Percentiles rank a stretch among this genome's conserved stretches.
Conservation (phyloP, 2,797 vertebrate species). For the Brachyrhaphis roseni region DNA sequence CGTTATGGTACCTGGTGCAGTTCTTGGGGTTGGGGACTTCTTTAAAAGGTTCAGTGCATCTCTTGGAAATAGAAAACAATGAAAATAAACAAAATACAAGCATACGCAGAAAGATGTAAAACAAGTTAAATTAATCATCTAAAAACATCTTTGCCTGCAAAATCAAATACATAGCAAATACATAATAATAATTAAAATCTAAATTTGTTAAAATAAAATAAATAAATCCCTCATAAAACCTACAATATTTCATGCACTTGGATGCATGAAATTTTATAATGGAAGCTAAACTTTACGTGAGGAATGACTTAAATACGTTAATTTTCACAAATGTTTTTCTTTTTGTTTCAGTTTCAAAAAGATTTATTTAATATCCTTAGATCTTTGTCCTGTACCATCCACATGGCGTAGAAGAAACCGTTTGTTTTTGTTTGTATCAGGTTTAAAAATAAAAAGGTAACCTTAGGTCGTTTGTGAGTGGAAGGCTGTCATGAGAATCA, state of each 20-base stretch:
- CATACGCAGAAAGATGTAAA: too few species aligned
- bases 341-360: neutral
- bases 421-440: constrained; percentile 18
- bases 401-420: neutral
- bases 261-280: neutral
- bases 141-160: neutral
- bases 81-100: neutral
- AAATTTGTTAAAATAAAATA: neutral
- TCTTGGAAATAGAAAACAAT: constrained; percentile 66
- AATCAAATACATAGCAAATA: neutral
- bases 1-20: constrained; percentile 51
- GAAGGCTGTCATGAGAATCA: constrained; percentile 39
- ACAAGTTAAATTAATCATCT: neutral
- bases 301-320: neutral
- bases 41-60: constrained; percentile 91
- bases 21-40: constrained; percentile 56
- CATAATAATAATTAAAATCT: neutral
- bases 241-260: neutral
- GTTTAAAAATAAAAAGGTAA: constrained; percentile 16
- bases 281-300: neutral
- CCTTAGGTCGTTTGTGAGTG: constrained; percentile 28
- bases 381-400: constrained; percentile 4
- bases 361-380: neutral
- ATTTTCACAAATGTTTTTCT: neutral
- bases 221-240: neutral